A percentile compares a stretch with the other conserved stretches of the same genome.
These are phyloP conservation scores for Enhydra lutris DNA, from an alignment of 2,113 vertebrate species.

Conservation along the genomic window DNA sequence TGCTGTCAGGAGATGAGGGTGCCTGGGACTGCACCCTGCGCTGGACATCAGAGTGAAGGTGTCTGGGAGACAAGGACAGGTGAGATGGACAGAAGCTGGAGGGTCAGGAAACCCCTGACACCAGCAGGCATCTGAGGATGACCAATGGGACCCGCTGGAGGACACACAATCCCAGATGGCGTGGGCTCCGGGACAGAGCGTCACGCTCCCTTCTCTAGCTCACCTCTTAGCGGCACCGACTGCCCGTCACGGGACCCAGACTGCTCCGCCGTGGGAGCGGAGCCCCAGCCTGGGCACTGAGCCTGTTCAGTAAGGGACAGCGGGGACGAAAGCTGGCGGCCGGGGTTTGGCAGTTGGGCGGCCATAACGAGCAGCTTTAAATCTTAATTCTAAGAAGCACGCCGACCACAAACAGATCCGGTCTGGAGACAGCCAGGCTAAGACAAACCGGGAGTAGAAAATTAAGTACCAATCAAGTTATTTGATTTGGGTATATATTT, in stretches of 20 bases:
- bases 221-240: accelerated
- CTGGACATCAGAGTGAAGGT: not conserved
- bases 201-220: accelerated
- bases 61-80: not conserved
- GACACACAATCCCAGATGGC: not conserved
- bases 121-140: not conserved
- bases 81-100: not conserved
- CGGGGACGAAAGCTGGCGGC: accelerated
- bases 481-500: not conserved
- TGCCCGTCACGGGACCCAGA: accelerated
- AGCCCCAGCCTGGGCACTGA: not conserved
- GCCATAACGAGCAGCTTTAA: not conserved
- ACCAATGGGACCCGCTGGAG: too few species aligned
- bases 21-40: not conserved
- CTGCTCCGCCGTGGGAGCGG: accelerated
- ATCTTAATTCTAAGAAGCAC: not conserved
- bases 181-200: accelerated
- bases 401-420: accelerated
- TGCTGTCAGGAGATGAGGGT: not conserved
- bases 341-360: accelerated
- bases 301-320: not conserved
- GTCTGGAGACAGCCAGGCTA: not conserved
- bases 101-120: not conserved
- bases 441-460: not conserved
- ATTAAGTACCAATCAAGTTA: not conserved